phyloP scores from a whole-genome alignment of 2,888 invertebrate species.

The Drosophila helvetica region DNA sequence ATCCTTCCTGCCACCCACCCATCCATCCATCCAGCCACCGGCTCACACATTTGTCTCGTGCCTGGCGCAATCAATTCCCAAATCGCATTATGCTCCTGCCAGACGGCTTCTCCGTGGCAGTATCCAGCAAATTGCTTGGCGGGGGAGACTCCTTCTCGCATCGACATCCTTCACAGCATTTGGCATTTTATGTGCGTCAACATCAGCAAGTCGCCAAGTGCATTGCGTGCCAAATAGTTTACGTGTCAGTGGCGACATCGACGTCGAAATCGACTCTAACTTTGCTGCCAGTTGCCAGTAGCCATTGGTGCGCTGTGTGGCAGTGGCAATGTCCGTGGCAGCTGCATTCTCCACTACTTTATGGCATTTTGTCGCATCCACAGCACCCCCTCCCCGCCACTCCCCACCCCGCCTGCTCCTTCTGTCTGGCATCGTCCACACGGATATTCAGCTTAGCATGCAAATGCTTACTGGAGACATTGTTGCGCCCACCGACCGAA shows the following conservation, averaged over 20 bases:
- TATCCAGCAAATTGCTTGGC: constrained; percentile 69
- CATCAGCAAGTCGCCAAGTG: constrained; percentile 71
- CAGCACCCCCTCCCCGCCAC: not conserved
- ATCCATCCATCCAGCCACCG: not conserved
- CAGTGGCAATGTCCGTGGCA: constrained; percentile 24
- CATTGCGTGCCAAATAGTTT: constrained; percentile 80
- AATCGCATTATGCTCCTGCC: constrained; percentile 67
- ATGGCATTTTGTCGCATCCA: constrained; percentile 36
- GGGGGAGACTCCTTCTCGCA: constrained; percentile 14
- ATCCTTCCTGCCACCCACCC: not conserved
- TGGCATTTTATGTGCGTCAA: constrained; percentile 78
- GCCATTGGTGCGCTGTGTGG: not conserved
- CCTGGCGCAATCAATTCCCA: constrained; percentile 74
- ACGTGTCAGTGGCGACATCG: constrained; percentile 68
- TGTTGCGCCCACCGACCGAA: not conserved
- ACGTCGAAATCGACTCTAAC: constrained; percentile 18
- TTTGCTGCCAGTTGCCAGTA: constrained; percentile 1
- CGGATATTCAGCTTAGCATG: constrained; percentile 29
- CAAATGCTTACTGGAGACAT: constrained; percentile 24
- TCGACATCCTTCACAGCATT: constrained; percentile 46
- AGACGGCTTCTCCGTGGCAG: constrained; percentile 19
- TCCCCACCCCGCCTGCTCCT: constrained; percentile 12
- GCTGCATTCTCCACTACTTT: constrained; percentile 35
- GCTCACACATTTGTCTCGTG: constrained; percentile 57
- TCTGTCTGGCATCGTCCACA: constrained; percentile 38